Conservation (phyloP, 1,140 invertebrate genomes). For the Drosophila kurseongensis region DNA sequence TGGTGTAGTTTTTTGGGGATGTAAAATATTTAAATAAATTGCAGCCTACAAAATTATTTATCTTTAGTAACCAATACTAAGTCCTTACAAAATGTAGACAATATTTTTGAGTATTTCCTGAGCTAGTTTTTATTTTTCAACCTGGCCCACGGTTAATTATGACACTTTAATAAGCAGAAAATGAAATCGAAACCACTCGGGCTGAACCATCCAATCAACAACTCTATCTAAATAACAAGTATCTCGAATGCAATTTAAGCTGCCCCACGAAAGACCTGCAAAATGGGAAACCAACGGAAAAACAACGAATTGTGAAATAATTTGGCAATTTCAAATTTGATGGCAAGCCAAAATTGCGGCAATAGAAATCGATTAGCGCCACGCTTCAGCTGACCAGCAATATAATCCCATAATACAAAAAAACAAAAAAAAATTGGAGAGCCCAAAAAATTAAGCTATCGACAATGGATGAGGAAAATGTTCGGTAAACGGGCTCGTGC, state of each 20-base stretch:
- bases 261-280: slow-evolving; percentile 41
- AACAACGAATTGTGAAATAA: slow-evolving; percentile 54
- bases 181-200: slow-evolving; percentile 46
- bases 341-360: slow-evolving; percentile 40
- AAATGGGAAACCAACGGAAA: slow-evolving; percentile 46
- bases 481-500: slow-evolving; percentile 52
- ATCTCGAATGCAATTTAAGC: slow-evolving; percentile 35
- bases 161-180: slow-evolving; percentile 25
- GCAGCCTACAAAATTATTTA: too few species aligned
- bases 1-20: too few species aligned
- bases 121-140: background rate
- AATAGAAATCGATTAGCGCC: slow-evolving; percentile 61
- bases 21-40: too few species aligned
- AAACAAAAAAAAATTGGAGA: background rate
- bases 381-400: slow-evolving; percentile 34
- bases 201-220: slow-evolving; percentile 40
- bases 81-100: too few species aligned
- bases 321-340: slow-evolving; percentile 52
- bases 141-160: slow-evolving; percentile 1
- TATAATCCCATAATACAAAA: background rate
- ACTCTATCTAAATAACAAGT: slow-evolving; percentile 48
- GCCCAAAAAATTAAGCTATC: slow-evolving; percentile 67
- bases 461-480: slow-evolving; percentile 40
- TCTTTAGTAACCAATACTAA: too few species aligned
- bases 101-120: background rate